phyloP scores from a whole-genome alignment of 2,113 vertebrate genomes.

The Ptilonorhynchus violaceus region DNA sequence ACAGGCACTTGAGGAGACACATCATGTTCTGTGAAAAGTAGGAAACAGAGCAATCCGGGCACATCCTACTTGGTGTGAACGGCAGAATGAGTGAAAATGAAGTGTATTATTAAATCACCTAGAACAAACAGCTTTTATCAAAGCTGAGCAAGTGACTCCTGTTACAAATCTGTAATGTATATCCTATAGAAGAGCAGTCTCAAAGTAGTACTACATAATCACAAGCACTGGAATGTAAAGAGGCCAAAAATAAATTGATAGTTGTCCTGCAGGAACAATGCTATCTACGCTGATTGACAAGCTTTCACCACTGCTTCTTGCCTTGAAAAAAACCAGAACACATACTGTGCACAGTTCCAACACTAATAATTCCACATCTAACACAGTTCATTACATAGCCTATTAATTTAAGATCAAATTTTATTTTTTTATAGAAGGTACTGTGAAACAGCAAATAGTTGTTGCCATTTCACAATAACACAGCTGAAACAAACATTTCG shows the following conservation, averaged over 20 bases:
- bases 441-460: not conserved
- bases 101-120: not conserved
- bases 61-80: not conserved
- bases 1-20: not conserved
- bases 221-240: slow-evolving; percentile 55
- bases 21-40: not conserved
- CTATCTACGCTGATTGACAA: slow-evolving; percentile 36
- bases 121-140: not conserved
- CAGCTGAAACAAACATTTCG: not conserved
- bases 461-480: not conserved
- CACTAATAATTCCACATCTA: not conserved
- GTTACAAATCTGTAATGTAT: not conserved
- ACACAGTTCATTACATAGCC: not conserved
- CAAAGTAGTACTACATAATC: slow-evolving; percentile 15
- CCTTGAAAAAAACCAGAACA: slow-evolving; percentile 3
- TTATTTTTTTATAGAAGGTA: not conserved
- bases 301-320: slow-evolving; percentile 44
- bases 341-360: not conserved
- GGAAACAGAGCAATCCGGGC: not conserved
- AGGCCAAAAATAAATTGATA: slow-evolving; percentile 50
- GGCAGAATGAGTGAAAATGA: not conserved
- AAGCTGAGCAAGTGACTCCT: not conserved
- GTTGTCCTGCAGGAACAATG: slow-evolving; percentile 23
- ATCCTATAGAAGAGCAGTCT: slow-evolving; percentile 13
- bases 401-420: not conserved